Conservation (phyloP, 2,113 vertebrate species). For the Macaca nemestrina region DNA sequence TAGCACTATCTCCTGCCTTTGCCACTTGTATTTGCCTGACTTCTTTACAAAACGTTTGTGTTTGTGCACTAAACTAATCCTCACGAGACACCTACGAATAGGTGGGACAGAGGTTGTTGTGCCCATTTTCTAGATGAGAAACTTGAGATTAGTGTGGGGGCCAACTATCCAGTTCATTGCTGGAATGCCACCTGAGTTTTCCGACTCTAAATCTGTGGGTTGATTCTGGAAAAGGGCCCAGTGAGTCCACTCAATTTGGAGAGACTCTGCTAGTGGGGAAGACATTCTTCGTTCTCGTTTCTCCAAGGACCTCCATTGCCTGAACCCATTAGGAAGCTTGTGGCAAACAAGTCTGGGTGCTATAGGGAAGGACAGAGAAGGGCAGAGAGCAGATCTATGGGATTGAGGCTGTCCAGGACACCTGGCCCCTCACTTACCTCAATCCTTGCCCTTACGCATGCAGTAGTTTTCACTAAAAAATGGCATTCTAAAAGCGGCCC, state of each 20-base stretch:
- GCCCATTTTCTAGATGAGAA: neutral
- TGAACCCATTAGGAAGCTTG: neutral
- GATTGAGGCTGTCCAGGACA: rapidly evolving
- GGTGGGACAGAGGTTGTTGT: too few species aligned
- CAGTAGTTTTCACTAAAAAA: neutral
- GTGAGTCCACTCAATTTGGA: neutral
- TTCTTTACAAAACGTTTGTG: neutral
- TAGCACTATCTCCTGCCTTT: neutral
- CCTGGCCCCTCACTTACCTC: neutral
- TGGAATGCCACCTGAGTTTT: neutral
- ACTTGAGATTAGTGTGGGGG: neutral
- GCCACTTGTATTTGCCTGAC: neutral
- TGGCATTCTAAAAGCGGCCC: neutral
- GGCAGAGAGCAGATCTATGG: neutral
- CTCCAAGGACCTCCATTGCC: neutral
- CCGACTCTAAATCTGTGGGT: neutral
- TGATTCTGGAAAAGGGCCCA: neutral
- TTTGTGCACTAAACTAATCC: neutral
- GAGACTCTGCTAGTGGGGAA: neutral
- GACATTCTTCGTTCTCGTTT: neutral
- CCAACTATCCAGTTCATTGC: neutral
- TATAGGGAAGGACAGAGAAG: too few species aligned
- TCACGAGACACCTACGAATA: neutral
- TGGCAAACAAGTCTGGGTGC: neutral
- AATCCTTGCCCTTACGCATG: neutral